phyloP scores from a whole-genome alignment of 2,113 vertebrate genomes.

The Bungarus multicinctus region DNA sequence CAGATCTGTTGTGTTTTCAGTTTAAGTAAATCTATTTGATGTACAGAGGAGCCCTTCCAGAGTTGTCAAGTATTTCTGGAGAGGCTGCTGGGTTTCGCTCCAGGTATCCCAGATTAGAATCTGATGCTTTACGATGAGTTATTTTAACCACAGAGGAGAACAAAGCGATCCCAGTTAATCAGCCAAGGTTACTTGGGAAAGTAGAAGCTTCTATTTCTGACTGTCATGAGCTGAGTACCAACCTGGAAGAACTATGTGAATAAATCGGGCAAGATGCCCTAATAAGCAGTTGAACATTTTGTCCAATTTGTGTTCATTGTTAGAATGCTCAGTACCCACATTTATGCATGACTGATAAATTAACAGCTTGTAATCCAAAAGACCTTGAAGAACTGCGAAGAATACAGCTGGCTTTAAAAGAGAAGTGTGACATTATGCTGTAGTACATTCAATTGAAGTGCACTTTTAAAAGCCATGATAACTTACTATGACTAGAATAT shows the following conservation, averaged over 20 bases:
- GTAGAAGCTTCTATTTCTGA: not conserved
- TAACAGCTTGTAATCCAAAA: not conserved
- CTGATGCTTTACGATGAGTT: not conserved
- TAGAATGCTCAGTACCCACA: not conserved
- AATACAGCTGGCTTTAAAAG: not conserved
- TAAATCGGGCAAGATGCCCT: not conserved
- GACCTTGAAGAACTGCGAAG: not conserved
- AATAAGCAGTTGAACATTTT: not conserved
- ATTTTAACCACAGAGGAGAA: not conserved
- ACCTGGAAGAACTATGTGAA: not conserved
- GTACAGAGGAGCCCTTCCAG: not conserved
- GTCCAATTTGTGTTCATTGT: not conserved
- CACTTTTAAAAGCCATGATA: not conserved
- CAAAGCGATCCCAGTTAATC: not conserved
- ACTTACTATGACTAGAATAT: constrained; percentile 50
- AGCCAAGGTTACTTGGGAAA: not conserved
- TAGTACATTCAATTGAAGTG: not conserved
- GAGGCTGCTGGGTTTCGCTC: not conserved
- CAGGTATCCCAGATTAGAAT: not conserved
- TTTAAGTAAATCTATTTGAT: not conserved
- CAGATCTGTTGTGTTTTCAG: not conserved
- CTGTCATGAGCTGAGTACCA: not conserved
- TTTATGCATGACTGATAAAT: not conserved
- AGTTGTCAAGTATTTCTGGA: not conserved
- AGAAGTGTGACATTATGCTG: not conserved